phyloP scores from a whole-genome alignment of 2,797 vertebrate genomes.

The Scyliorhinus canicula region DNA sequence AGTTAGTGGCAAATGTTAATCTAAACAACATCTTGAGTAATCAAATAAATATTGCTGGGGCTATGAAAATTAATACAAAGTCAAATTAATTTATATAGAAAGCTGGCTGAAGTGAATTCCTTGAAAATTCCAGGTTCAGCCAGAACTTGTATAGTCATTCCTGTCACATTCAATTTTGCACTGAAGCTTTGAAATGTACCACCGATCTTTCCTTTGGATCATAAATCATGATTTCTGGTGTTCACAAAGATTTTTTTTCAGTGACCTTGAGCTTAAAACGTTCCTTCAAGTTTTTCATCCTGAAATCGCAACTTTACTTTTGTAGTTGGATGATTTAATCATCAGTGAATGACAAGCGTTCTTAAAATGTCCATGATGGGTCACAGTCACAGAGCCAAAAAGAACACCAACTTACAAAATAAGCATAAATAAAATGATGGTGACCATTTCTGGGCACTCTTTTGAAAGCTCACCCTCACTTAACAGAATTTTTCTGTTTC shows the following conservation, averaged over 20 bases:
- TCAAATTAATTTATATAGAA: slow-evolving; percentile 30
- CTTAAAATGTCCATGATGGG: neutral
- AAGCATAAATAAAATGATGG: neutral
- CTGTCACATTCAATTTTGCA: neutral
- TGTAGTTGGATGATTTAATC: neutral
- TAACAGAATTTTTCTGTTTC: neutral
- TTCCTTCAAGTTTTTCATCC: neutral
- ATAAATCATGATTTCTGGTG: slow-evolving; percentile 6
- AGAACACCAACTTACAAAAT: neutral
- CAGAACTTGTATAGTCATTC: slow-evolving; percentile 23
- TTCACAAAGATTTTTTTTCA: neutral
- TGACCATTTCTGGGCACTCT: neutral
- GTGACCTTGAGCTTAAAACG: neutral
- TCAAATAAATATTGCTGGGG: neutral
- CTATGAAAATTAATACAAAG: slow-evolving; percentile 26
- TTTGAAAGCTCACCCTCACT: neutral
- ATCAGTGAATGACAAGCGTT: neutral
- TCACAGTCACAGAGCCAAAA: neutral
- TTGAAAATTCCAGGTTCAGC: slow-evolving; percentile 33
- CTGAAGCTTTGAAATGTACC: slow-evolving; percentile 8
- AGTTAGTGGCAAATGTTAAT: neutral
- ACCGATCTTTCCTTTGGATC: slow-evolving; percentile 4
- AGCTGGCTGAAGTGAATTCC: slow-evolving; percentile 29
- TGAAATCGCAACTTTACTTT: neutral
- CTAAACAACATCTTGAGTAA: neutral